Evolutionary conservation across 2,113 vertebrate species (phyloP).

Genomic region (Amblyornis subalaris): DNA sequence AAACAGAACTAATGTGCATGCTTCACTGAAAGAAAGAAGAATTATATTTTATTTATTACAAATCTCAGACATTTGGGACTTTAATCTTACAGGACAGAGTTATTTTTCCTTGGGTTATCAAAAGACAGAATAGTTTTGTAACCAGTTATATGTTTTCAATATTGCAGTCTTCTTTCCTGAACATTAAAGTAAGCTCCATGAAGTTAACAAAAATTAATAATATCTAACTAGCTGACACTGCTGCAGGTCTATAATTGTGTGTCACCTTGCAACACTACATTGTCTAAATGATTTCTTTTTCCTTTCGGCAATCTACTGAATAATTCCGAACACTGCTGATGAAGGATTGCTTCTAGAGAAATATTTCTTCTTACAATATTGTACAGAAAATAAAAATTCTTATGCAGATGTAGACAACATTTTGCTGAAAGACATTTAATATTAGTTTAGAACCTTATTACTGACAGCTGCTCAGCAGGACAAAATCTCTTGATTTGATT

Average conservation of each 20-base stretch:
- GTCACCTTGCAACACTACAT: conserved; percentile 28
- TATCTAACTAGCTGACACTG: conserved; percentile 19
- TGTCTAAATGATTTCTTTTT: conserved; percentile 58
- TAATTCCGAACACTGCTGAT: conserved; percentile 18
- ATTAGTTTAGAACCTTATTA: conserved; percentile 17
- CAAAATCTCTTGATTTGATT: conserved; percentile 40
- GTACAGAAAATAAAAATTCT: not conserved
- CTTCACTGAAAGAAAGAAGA: not conserved
- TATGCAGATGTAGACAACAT: not conserved
- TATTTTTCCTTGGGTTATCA: not conserved
- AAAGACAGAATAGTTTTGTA: not conserved
- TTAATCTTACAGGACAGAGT: not conserved
- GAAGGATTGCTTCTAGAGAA: conserved; percentile 44
- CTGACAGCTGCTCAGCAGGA: conserved; percentile 7
- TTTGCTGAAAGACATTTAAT: not conserved
- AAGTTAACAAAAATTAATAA: conserved; percentile 35
- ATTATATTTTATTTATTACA: not conserved
- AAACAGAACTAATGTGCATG: not conserved
- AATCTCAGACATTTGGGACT: not conserved
- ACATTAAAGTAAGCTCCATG: not conserved
- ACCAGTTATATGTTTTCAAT: not conserved
- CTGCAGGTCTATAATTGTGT: not conserved
- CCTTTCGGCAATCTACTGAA: conserved; percentile 12
- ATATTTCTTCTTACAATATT: conserved; percentile 40
- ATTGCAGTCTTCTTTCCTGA: not conserved